Conservation (phyloP, 1,140 invertebrate species). For the Sycophaga agraensis region DNA sequence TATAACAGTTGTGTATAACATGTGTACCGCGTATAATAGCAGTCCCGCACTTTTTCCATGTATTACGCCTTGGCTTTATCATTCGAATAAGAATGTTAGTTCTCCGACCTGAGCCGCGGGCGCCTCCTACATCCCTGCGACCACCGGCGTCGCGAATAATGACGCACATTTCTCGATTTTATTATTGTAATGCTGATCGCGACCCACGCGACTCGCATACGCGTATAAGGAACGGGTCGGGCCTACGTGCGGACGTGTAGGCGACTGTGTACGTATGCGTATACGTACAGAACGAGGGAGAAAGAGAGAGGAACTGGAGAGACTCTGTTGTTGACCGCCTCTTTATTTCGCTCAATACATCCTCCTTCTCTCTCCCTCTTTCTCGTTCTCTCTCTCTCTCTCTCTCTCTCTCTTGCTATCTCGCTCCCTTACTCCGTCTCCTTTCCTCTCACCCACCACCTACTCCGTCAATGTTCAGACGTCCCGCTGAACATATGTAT, state of each 20-base stretch:
- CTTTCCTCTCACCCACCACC: neutral
- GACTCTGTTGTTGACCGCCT: neutral
- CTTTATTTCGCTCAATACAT: slow-evolving; percentile 24
- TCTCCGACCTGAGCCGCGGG: too few relatives aligned
- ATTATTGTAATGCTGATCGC: slow-evolving; percentile 47
- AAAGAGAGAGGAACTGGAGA: neutral
- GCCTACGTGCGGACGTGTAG: too few relatives aligned
- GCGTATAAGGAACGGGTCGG: slow-evolving; percentile 33
- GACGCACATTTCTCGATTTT: slow-evolving; percentile 51
- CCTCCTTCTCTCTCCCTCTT: slow-evolving; percentile 1
- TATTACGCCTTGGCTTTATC: slow-evolving; percentile 16
- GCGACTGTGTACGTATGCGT: too few relatives aligned
- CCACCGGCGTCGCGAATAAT: slow-evolving; percentile 50
- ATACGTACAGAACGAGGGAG: neutral
- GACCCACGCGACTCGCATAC: slow-evolving; percentile 48
- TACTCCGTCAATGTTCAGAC: neutral
- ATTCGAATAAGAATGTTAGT: slow-evolving; percentile 13
- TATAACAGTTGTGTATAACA: too few relatives aligned
- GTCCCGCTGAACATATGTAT: neutral
- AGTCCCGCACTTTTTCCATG: too few relatives aligned
- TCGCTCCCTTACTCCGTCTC: neutral
- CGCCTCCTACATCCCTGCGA: slow-evolving; percentile 29
- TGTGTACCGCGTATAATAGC: too few relatives aligned
- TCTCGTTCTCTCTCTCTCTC: too few relatives aligned
- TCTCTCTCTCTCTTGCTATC: too few relatives aligned